Percentiles rank a stretch among this genome's conserved stretches.
phyloP scores from a whole-genome alignment of 2,797 vertebrate genomes.

The Gorsachius magnificus region DNA sequence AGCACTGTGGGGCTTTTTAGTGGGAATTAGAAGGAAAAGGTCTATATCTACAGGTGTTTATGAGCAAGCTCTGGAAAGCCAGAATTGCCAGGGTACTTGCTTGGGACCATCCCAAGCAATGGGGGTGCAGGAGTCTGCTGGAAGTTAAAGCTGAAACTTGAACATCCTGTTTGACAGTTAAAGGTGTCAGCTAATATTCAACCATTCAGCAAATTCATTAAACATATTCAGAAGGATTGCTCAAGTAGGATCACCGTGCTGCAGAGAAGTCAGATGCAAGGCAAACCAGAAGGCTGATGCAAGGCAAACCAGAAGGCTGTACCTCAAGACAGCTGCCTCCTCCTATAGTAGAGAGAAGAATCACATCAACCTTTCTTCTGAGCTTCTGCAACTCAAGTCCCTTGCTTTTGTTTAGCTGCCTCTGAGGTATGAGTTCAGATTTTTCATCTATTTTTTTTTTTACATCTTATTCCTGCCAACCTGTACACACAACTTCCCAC shows the following conservation, averaged over 20 bases:
- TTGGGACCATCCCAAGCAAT: not conserved
- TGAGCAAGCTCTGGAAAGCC: not conserved
- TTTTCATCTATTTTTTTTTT: not conserved
- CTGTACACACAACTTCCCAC: not conserved
- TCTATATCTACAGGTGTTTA: rapidly evolving
- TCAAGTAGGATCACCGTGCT: not conserved
- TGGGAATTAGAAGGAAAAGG: not conserved
- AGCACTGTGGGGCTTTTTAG: not conserved
- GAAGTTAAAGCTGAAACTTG: not conserved
- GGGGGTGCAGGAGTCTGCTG: too few relatives aligned
- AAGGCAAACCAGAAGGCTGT: not conserved
- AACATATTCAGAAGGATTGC: not conserved
- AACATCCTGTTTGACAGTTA: not conserved
- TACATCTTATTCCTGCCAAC: not conserved
- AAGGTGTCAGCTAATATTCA: not conserved
- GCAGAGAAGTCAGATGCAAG: not conserved
- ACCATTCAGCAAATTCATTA: not conserved
- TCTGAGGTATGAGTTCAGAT: not conserved
- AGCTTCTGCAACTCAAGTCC: not conserved
- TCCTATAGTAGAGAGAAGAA: not conserved
- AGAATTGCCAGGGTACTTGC: not conserved
- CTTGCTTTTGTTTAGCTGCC: not conserved
- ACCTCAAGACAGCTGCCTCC: not conserved
- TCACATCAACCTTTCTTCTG: not conserved
- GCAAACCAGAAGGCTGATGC: not conserved